Percentiles rank a stretch among this genome's conserved stretches.
phyloP scores from a whole-genome alignment of 1,140 invertebrate genomes.

The Monomorium pharaonis region DNA sequence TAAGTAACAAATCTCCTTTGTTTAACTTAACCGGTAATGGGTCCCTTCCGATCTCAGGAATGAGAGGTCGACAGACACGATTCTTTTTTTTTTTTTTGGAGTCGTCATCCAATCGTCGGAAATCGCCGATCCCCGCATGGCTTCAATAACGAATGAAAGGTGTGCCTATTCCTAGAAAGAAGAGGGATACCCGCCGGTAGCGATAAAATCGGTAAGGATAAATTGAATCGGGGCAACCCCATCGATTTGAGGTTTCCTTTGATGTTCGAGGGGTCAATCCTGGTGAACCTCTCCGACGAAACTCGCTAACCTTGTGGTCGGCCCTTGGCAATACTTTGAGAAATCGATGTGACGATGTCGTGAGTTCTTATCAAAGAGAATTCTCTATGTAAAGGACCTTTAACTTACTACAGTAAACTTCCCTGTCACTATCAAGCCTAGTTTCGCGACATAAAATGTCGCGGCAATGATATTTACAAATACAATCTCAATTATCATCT shows the following conservation, averaged over 20 bases:
- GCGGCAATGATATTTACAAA: not conserved
- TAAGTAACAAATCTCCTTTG: conserved; percentile 11
- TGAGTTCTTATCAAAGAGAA: conserved; percentile 63
- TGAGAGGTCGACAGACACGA: not conserved
- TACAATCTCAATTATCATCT: too few species aligned
- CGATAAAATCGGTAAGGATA: conserved; percentile 73
- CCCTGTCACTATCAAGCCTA: conserved; percentile 1
- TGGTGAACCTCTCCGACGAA: conserved; percentile 45
- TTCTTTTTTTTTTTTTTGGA: conserved; percentile 39
- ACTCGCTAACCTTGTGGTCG: conserved; percentile 65
- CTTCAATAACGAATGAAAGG: conserved; percentile 71
- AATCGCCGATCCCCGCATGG: conserved; percentile 46
- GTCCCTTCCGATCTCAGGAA: not conserved
- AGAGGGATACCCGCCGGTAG: conserved; percentile 22
- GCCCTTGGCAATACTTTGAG: conserved; percentile 66
- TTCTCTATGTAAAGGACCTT: conserved; percentile 52
- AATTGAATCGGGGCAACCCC: conserved; percentile 78
- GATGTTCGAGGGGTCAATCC: conserved; percentile 77
- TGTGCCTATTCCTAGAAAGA: conserved; percentile 66
- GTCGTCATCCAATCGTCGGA: conserved; percentile 30
- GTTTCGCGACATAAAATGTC: conserved; percentile 2
- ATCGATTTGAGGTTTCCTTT: conserved; percentile 78
- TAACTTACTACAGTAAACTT: conserved; percentile 23
- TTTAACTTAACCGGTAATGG: conserved; percentile 26
- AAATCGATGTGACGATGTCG: conserved; percentile 64